Base-by-base conservation (phyloP, 1,140 invertebrate species). In the Drosophila guanche region DNA sequence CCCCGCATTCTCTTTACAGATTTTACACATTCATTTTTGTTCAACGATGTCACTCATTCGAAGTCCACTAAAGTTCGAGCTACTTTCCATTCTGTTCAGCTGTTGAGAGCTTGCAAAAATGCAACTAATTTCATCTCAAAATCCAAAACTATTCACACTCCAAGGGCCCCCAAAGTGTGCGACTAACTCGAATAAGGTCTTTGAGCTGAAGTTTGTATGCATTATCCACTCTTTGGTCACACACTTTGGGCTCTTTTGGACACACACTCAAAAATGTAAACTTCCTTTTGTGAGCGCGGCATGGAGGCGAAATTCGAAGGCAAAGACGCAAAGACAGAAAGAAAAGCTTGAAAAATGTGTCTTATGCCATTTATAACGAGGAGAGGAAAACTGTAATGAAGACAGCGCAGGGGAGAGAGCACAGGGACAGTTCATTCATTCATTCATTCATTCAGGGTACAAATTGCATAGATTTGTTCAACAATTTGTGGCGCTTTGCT, bases 361-460 rank as follows among this genome's bases (percentile, higher is more conserved):
- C 10, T 69, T 69, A 69, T 69, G 66, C 66, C 63, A 69, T 68
- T 37, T 69, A 56, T 67, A 69, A 69, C 68, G 63, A 47, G 61
- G 61, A 54, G 47, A 4, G 4, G 33, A 51, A 55, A 69, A 65
- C 43, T 42, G 25, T 56, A 68, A 69, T 69, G 50, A 69, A 51
- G 4, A 68, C 62, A 65, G 63, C 48, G 66, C 42, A 27, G 54
- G n/a, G 25, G 20, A 48, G 47, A 14, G 56, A 27, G 16, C 16
- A 20, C 16, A 20, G 23, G 50, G 37, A 40, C 37, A 23, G 41
- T 54, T 43, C 29, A 52, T 52, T 52, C 48, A 29, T 53, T 37
- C 7, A 37, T 37, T 29, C 40, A 55, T 27, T 23, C 25, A 33
- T 45, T 41, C 33, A 37, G 10, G n/a, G 20, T 55, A 43, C 7